Evolutionary conservation across 2,113 vertebrate genomes (phyloP), one percentile per base, ranked within the genome.

Genomic region (Zootoca vivipara): DNA sequence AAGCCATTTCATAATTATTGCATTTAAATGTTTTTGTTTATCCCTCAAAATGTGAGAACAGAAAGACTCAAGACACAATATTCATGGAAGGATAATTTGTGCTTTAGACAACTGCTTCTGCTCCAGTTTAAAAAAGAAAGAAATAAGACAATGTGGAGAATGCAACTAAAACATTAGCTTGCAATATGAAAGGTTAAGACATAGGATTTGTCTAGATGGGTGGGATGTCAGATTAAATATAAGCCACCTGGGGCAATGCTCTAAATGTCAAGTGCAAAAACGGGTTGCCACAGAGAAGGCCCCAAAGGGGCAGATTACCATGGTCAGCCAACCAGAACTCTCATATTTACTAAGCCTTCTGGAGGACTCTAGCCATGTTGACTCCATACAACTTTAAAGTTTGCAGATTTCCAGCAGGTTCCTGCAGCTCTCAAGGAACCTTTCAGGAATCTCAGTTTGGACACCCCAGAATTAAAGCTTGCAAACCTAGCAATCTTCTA

Each of bases 1-100:
- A 40, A 69, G 67, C 22, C 42, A 88, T 83, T 83, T 70, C 62
- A 78, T 83, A 69, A 83, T 88, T 88, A 88, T 88, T 88, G 87
- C 81, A 67, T 88, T 83, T 67, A 87, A 62, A 64, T 42, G 56
- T 82, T 74, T 85, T 46, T 87, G 46, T 81, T 83, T 38, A 64
- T 18, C 69, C 85, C 67, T 82, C 56, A 85, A 88, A 94, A 89
- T 56, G 72, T 88, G 74, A 91, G 65, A 93, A 72, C 78, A 90
- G 89, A 91, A 75, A 87, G 8, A 86, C 3, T 87, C 65, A 83
- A 18, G 64, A 90, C 75, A 74, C 87, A 10, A 87, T 70, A 86
- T 86, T 75, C 83, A 87, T 92, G 78, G 89, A 90, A 79, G 64
- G 67, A 85, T 5, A 33, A 92, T 85, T 88, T 89, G 83, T 92